Base-by-base conservation (phyloP, 2,113 vertebrate genomes). In the Poeciliopsis retropinna region DNA sequence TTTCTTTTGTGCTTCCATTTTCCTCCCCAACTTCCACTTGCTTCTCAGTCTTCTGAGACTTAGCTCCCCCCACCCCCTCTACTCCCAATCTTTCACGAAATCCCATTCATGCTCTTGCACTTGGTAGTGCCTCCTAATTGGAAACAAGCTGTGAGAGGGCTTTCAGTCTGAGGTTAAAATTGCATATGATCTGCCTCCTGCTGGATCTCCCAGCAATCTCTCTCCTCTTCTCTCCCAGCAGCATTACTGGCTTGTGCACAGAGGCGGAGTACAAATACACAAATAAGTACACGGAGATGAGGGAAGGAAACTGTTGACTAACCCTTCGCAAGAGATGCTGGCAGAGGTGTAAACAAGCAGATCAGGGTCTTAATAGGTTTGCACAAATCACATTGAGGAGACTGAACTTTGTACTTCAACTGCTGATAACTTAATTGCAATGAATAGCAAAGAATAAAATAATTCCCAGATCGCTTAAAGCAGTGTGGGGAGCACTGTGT, bases 91-190 rank as follows among this genome's bases (percentile, higher is more conserved):
- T 76, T 74, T 83, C 73, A 34, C 73, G 82, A 80, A 27, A 77
- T 83, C 69, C 75, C 66, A 73, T 82, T 83, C 70, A 57, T 73
- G 81, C 84, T 64, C 83, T 82, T 67, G 80, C 67, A 47, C 85
- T 92, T 91, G 90, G 87, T 89, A 90, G 85, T 76, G 75, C 83
- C 81, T 88, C 85, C 87, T 93, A 92, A 93, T 93, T 91, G 88
- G 88, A 89, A 90, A 85, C 89, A 90, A 92, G 89, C 89, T 91
- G 90, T 84, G 88, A 81, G 86, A 82, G 78, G 82, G 86, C 89
- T 91, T 91, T 89, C 80, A 87, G 86, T 87, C 76, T 75, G 85
- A 89, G 88, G 88, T 91, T 89, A 87, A 91, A 92, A 91, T 82
- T 90, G 86, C 84, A 89, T 92, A 84, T 83, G 87, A 89, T 86